phyloP scores from a whole-genome alignment of 2,888 invertebrate species.

The Ormyrus nitidulus region DNA sequence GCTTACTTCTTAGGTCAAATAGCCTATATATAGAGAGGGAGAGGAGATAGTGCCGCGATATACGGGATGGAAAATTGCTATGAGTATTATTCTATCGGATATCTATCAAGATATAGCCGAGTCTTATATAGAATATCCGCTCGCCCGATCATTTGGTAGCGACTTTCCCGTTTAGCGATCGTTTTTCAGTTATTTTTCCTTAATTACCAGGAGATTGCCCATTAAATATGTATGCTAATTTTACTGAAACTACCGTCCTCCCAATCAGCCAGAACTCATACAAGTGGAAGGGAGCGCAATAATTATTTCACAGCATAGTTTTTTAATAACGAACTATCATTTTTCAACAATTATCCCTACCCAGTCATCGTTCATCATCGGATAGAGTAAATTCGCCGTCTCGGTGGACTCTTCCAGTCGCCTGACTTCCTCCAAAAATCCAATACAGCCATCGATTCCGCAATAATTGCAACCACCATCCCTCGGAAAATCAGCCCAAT shows the following conservation, averaged over 20 bases:
- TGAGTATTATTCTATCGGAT: constrained; percentile 51
- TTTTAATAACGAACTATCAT: no score
- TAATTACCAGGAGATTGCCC: no score
- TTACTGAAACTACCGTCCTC: no score
- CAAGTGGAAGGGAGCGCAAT: no score
- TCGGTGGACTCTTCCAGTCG: no score
- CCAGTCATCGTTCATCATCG: no score
- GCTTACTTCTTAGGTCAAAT: constrained; percentile 45
- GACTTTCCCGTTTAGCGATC: background rate
- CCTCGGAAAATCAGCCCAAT: background rate
- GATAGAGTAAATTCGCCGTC: no score
- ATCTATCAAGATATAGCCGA: constrained; percentile 45
- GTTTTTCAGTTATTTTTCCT: no score
- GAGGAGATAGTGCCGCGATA: constrained; percentile 35
- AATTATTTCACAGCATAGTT: no score
- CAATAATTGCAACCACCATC: background rate
- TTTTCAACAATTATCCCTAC: no score
- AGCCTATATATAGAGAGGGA: constrained; percentile 15
- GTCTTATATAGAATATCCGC: constrained; percentile 20
- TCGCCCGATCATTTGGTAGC: background rate
- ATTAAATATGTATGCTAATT: no score
- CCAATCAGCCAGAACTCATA: no score
- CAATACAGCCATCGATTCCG: background rate
- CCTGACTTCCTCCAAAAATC: background rate
- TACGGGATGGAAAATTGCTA: constrained; percentile 53